Conservation (phyloP, 1,140 invertebrate species). For the Drosophila truncata region DNA sequence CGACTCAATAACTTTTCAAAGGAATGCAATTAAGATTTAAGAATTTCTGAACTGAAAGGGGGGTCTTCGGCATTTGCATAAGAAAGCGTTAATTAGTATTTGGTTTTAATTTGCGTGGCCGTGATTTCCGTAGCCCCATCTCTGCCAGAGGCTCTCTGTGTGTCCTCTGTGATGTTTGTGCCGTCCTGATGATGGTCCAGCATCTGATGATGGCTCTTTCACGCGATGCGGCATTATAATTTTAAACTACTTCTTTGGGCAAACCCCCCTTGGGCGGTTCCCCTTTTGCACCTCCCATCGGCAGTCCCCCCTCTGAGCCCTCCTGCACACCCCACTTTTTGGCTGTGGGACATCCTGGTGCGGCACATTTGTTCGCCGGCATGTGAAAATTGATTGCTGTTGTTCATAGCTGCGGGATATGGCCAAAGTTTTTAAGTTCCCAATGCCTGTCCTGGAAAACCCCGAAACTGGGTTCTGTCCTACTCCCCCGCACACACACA, state of each 20-base stretch:
- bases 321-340: neutral
- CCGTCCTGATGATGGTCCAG: constrained; percentile 45
- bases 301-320: neutral
- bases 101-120: constrained; percentile 8
- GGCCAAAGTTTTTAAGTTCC: constrained; percentile 82
- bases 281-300: neutral
- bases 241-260: constrained; percentile 66
- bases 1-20: too few relatives aligned
- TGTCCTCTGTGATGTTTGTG: constrained; percentile 34
- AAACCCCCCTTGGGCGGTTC: neutral
- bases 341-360: constrained; percentile 57
- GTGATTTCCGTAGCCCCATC: constrained; percentile 17
- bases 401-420: constrained; percentile 82
- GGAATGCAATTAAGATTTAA: neutral
- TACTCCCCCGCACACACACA: neutral
- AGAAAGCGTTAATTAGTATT: constrained; percentile 27
- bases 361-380: constrained; percentile 79
- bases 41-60: neutral
- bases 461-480: neutral
- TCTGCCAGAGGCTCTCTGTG: neutral
- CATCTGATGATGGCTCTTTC: constrained; percentile 40
- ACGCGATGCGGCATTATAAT: constrained; percentile 72
- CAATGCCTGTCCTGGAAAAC: constrained; percentile 45
- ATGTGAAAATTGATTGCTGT: constrained; percentile 83
- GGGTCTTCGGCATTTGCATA: neutral